These are phyloP conservation scores for Rutpela maculata DNA, from an alignment of 2,888 invertebrate species.

Conservation along the genomic window DNA sequence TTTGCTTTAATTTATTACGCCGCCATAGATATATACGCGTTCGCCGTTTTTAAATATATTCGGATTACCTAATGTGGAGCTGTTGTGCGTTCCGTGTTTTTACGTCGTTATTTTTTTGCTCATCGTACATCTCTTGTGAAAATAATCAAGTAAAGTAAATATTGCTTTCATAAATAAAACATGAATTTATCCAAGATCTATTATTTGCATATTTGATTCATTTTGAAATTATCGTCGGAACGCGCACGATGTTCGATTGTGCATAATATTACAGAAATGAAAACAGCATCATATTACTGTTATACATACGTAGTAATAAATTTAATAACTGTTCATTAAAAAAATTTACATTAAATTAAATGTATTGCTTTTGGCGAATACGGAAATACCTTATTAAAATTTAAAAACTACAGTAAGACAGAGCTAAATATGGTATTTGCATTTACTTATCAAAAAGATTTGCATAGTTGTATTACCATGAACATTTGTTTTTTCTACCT, in stretches of 20 bases:
- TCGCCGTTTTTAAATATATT: conserved; percentile 41
- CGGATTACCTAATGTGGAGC: conserved; percentile 64
- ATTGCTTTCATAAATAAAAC: conserved; percentile 74
- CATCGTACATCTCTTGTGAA: conserved; percentile 62
- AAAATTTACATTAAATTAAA: conserved; percentile 50
- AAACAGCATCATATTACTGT: conserved; percentile 51
- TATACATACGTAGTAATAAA: conserved; percentile 56
- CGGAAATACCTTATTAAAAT: conserved; percentile 49
- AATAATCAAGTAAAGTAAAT: conserved; percentile 74
- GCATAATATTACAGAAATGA: conserved; percentile 52
- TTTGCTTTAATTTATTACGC: conserved; percentile 62
- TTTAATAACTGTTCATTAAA: conserved; percentile 55
- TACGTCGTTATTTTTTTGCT: conserved; percentile 68
- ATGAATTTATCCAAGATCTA: conserved; percentile 72
- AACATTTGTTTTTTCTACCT: neutral
- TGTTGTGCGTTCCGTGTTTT: conserved; percentile 67
- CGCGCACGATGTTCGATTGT: conserved; percentile 57
- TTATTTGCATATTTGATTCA: conserved; percentile 74
- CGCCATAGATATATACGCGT: conserved; percentile 45
- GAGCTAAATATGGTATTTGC: neutral
- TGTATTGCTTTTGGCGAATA: conserved; percentile 47
- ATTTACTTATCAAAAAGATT: conserved; percentile 3
- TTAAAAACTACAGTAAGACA: conserved; percentile 29
- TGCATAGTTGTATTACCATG: neutral
- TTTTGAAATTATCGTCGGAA: conserved; percentile 66